Evolutionary conservation across 2,797 vertebrate species (phyloP), one percentile per base, ranked within the genome.

Genomic region (Pipistrellus pipistrellus): DNA sequence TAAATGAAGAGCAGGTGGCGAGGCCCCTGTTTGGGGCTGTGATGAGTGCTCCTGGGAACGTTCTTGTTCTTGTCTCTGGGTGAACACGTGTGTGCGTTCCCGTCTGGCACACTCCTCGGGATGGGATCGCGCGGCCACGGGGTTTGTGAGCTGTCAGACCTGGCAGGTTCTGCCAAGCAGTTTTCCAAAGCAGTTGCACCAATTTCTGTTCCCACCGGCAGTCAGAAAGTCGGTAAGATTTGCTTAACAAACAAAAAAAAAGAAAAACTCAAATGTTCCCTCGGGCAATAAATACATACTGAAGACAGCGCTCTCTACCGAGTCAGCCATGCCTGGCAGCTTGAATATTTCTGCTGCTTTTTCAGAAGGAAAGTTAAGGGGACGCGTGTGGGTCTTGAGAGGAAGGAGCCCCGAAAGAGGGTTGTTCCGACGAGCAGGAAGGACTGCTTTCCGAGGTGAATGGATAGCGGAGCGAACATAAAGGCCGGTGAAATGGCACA

Each of bases 401-500:
- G 75, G 71, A 83, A 90, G 8, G 71, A 41, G 35, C 51, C n/a
- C 27, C 77, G 46, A 15, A 90, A 80, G 55, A 76, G 11, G 23
- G 11, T 6, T 35, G 41, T 53, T 83, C 78, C 90, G 86, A 84
- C 92, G 90, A 85, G 41, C 66, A 27, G 48, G 27, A 35, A 76
- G 62, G 48, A 76, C 48, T 72, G 59, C 41, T 84, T 91, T 96
- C 80, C 80, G 91, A 92, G 91, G 73, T 4, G 55, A 72, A 87
- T 82, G 72, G 94, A 95, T 87, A 92, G 66, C 38, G 27, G 77
- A 81, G 89, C 87, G 76, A 62, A 93, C 96, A 91, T 78, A 95
- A 88, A 91, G 30, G 46, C 12, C n/a, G 53, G 78, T 89, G 94
- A 92, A 93, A 95, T 75, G 48, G 81, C 76, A 96, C 87, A 38